phyloP scores from a whole-genome alignment of 2,797 vertebrate species.

The Petrocephalus sullivani region DNA sequence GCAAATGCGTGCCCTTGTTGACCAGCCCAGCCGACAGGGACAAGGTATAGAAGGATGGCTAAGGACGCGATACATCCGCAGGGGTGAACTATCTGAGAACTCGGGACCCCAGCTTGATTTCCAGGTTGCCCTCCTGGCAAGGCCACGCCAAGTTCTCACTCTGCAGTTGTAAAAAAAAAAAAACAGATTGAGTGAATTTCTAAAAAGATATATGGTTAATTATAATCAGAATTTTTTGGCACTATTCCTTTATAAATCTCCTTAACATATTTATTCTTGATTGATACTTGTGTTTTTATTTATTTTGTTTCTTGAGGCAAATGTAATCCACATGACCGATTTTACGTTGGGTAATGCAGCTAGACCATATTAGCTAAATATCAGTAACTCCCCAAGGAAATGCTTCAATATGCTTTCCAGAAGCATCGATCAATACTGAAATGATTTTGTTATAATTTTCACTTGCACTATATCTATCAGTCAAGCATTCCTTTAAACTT shows the following conservation, averaged over 20 bases:
- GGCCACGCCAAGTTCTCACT: not conserved
- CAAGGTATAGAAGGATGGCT: not conserved
- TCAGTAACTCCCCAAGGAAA: not conserved
- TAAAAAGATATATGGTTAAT: not conserved
- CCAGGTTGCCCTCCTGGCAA: not conserved
- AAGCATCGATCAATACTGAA: conserved; percentile 1
- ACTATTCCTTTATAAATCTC: not conserved
- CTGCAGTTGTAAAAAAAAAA: not conserved
- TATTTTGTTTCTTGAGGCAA: not conserved
- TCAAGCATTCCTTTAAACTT: not conserved
- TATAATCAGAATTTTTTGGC: not conserved
- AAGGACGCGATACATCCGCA: not conserved
- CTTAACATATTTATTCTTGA: not conserved
- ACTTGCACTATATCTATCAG: not conserved
- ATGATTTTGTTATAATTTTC: conserved; percentile 1
- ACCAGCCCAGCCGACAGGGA: not conserved
- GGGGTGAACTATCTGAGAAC: not conserved
- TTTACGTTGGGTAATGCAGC: not conserved
- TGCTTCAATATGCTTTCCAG: not conserved
- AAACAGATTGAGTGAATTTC: not conserved
- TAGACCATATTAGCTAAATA: not conserved
- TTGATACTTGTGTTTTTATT: not conserved
- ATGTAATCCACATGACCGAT: not conserved
- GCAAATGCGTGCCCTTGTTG: conserved; percentile 42
- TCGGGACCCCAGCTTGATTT: not conserved